Conservation (phyloP, 1,140 invertebrate genomes). For the Leptopilina boulardi region DNA sequence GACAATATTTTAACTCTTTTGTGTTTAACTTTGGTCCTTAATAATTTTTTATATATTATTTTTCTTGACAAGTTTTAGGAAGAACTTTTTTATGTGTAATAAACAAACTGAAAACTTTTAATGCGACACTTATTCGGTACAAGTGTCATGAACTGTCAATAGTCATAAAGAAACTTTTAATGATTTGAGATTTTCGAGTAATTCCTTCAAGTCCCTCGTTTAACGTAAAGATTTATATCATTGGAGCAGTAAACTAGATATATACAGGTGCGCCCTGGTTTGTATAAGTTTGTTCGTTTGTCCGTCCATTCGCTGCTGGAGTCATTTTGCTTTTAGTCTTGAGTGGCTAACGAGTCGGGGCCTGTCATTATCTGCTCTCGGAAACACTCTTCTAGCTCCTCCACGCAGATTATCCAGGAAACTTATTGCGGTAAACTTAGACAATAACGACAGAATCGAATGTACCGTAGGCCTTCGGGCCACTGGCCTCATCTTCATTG, state of each 20-base stretch:
- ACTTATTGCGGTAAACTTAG: slow-evolving; percentile 72
- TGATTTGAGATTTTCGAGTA: slow-evolving; percentile 52
- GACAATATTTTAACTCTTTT: too few species aligned
- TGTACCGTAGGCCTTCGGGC: slow-evolving; percentile 56
- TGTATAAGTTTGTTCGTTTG: slow-evolving; percentile 57
- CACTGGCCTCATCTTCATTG: slow-evolving; percentile 50
- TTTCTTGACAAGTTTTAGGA: too few species aligned
- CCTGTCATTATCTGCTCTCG: slow-evolving; percentile 73
- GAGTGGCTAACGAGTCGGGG: slow-evolving; percentile 70
- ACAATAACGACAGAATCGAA: slow-evolving; percentile 70
- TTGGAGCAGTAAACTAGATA: slow-evolving; percentile 69
- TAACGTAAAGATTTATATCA: slow-evolving; percentile 73
- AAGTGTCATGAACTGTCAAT: background rate
- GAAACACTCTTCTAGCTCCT: slow-evolving; percentile 56
- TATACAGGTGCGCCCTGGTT: slow-evolving; percentile 72
- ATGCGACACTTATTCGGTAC: background rate
- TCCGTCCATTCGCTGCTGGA: slow-evolving; percentile 57
- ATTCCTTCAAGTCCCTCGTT: slow-evolving; percentile 61
- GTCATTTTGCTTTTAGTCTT: slow-evolving; percentile 67
- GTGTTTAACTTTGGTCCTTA: too few species aligned
- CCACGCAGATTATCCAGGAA: slow-evolving; percentile 69
- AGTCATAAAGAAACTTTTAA: slow-evolving; percentile 23
- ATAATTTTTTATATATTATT: too few species aligned
- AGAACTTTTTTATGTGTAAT: too few species aligned
- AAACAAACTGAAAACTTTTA: background rate